A percentile compares a stretch with the other conserved stretches of the same genome.
phyloP scores from a whole-genome alignment of 2,888 invertebrate genomes.

The Noctua comes region DNA sequence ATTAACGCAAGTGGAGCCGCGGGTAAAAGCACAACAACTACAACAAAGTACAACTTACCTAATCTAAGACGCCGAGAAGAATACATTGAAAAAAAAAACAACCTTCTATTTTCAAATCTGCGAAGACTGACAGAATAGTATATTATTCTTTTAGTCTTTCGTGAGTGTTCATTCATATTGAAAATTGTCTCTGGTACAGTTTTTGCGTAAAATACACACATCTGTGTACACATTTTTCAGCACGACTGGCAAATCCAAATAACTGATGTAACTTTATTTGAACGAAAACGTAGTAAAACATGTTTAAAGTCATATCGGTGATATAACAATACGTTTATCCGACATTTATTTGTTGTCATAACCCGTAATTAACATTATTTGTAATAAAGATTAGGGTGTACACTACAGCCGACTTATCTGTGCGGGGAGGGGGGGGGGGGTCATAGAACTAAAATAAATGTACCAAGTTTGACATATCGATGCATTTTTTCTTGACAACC shows the following conservation, averaged over 20 bases:
- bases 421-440: no score
- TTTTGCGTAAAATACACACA: not conserved
- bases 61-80: no score
- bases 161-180: not conserved
- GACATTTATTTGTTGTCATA: conserved; percentile 18
- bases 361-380: conserved; percentile 11
- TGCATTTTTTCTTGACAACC: no score
- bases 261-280: conserved; percentile 22
- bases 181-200: not conserved
- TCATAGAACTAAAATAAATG: no score
- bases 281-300: conserved; percentile 1
- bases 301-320: conserved; percentile 24
- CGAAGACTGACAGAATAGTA: not conserved
- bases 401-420: no score
- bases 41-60: no score
- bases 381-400: not conserved
- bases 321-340: conserved; percentile 5
- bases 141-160: not conserved
- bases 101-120: no score
- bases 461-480: no score
- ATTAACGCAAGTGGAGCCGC: no score
- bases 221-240: conserved; percentile 19
- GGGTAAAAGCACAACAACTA: no score
- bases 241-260: not conserved
- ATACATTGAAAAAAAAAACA: no score